Base-by-base conservation (phyloP, 1,140 invertebrate genomes). In the Diachasmimorpha longicaudata region DNA sequence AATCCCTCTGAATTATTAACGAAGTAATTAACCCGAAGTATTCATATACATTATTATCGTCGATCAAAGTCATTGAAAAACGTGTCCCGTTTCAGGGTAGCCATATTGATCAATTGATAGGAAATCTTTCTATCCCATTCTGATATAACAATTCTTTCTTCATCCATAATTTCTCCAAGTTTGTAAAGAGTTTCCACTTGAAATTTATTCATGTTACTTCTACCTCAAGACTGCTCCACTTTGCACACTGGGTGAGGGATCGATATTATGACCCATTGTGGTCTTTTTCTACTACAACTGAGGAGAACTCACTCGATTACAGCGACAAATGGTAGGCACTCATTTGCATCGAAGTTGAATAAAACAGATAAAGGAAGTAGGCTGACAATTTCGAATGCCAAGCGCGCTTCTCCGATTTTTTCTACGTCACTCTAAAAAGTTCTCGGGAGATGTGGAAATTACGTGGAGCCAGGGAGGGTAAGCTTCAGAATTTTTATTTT, bases 241-340 rank as follows among this genome's bases (percentile, higher is more conserved):
- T 55, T 14, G 19, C 19, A 19, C 14, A 16, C 48, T 55, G n/a
- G n/a, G 19, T 55, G 6, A 55, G 19, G 19, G n/a, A 55, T 55
- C 48, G 48, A 55, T 55, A 42, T 13, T 55, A 6, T 55, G 48
- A 55, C 48, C 48, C 19, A 21, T 55, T 16, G n/a, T 16, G 19
- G 14, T 55, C 44, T 48, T 16, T 48, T 48, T 48, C 44, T 48
- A 48, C 44, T 48, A 16, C 44, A 48, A 66, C 13, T n/a, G 66
- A 36, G 11, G 5, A 16, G 37, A n/a, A 36, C 36, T n/a, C 25
- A 68, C 31, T 68, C 25, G 66, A 68, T 68, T 68, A 68, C 16
- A 68, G 37, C 36, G 36, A 69, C 67, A 69, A 69, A 19, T 42
- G 39, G 25, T 69, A 69, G 67, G 37, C 67, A 69, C 67, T 69